Conservation (phyloP, 2,113 vertebrate species). For the Chionomys nivalis region DNA sequence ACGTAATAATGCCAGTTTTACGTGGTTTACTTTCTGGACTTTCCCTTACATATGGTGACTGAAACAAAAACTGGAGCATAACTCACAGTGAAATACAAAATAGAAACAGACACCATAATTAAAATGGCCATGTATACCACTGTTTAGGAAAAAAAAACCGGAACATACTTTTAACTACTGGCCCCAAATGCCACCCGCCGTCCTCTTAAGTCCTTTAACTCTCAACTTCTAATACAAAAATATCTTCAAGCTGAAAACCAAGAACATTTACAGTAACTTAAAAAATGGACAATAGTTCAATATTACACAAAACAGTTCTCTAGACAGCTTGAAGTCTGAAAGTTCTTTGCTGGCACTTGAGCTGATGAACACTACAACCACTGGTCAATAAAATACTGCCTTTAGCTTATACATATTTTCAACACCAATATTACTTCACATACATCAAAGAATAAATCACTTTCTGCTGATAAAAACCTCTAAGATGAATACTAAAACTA, state of each 20-base stretch:
- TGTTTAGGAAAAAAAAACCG: slow-evolving; percentile 42
- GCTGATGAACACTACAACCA: slow-evolving; percentile 55
- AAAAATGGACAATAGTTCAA: slow-evolving; percentile 75
- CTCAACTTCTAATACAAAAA: slow-evolving; percentile 78
- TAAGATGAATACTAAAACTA: slow-evolving; percentile 68
- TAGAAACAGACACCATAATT: slow-evolving; percentile 43
- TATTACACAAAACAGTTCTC: slow-evolving; percentile 65
- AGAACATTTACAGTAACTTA: slow-evolving; percentile 71
- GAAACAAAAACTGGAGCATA: slow-evolving; percentile 23
- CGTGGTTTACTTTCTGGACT: slow-evolving; percentile 57
- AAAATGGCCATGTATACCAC: slow-evolving; percentile 57
- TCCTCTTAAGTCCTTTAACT: slow-evolving; percentile 57
- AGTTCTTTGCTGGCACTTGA: slow-evolving; percentile 68
- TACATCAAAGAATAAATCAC: slow-evolving; percentile 64
- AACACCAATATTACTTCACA: slow-evolving; percentile 65
- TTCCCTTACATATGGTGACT: slow-evolving; percentile 59
- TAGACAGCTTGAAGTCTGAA: slow-evolving; percentile 71
- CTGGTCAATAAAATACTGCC: slow-evolving; percentile 70
- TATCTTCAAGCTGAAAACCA: slow-evolving; percentile 70
- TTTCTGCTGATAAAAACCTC: slow-evolving; percentile 63
- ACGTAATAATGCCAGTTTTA: slow-evolving; percentile 57
- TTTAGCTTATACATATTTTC: slow-evolving; percentile 69
- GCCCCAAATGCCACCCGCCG: slow-evolving; percentile 64
- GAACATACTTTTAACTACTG: slow-evolving; percentile 57
- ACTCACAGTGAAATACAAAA: slow-evolving; percentile 68